These are phyloP conservation scores for Tribolium castaneum DNA, from an alignment of 1,140 invertebrate species.

Conservation along the genomic window DNA sequence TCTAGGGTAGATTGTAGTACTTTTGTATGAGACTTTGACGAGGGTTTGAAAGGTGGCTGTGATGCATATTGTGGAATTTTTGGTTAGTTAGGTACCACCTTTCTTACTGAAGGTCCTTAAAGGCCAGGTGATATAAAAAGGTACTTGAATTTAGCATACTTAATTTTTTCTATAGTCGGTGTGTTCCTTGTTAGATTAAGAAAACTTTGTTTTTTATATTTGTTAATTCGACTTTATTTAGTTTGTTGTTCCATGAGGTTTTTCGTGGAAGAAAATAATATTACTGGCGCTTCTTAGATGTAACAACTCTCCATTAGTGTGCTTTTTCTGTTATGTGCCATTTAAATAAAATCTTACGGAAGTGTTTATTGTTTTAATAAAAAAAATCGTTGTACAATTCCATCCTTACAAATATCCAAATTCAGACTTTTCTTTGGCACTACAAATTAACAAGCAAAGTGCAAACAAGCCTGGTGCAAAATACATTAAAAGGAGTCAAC, in stretches of 20 bases:
- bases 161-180: constrained; percentile 29
- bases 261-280: not conserved
- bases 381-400: constrained; percentile 18
- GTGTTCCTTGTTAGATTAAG: constrained; percentile 20
- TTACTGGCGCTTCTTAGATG: not conserved
- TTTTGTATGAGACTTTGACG: constrained; percentile 6
- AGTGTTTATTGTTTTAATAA: not conserved
- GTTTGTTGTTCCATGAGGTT: not conserved
- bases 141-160: constrained; percentile 15
- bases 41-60: constrained; percentile 1
- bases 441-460: not conserved
- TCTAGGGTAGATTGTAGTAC: not conserved
- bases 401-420: constrained; percentile 8
- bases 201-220: not conserved
- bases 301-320: constrained; percentile 5
- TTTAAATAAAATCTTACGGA: constrained; percentile 20
- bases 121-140: constrained; percentile 20
- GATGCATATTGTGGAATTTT: not conserved
- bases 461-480: constrained; percentile 11
- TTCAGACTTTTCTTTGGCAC: constrained; percentile 33
- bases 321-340: constrained; percentile 9
- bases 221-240: not conserved
- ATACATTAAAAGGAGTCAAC: not conserved
- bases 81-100: constrained; percentile 4
- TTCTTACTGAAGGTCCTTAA: not conserved